These are phyloP conservation scores for Rotaria macrura DNA, from an alignment of 2,888 invertebrate species.

Conservation along the genomic window DNA sequence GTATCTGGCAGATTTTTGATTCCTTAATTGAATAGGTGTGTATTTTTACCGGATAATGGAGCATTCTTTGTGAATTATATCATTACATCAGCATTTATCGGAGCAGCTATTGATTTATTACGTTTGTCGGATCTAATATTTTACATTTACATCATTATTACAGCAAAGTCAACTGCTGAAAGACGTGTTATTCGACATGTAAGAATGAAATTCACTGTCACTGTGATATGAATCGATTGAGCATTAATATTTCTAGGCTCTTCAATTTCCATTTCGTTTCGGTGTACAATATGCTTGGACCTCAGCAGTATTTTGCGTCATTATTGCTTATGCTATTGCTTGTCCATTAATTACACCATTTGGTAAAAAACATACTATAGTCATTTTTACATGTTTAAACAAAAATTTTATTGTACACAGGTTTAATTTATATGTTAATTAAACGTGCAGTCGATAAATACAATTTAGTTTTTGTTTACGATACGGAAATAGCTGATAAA, in stretches of 20 bases:
- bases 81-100: conserved; percentile 81
- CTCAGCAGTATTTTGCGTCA: conserved; percentile 74
- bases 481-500: conserved; percentile 68
- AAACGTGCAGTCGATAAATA: conserved; percentile 89
- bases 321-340: conserved; percentile 76
- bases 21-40: conserved; percentile 54
- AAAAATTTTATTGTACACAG: conserved; percentile 39
- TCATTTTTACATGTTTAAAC: no score
- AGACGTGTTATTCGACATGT: conserved; percentile 50
- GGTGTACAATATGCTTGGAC: conserved; percentile 92
- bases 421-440: conserved; percentile 69
- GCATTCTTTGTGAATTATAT: conserved; percentile 93
- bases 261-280: conserved; percentile 44
- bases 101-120: conserved; percentile 75
- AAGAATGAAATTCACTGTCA: conserved; percentile 36
- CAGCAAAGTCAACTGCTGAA: conserved; percentile 56
- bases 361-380: conserved; percentile 53
- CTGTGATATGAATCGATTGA: background rate
- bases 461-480: conserved; percentile 86
- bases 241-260: background rate
- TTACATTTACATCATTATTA: conserved; percentile 69
- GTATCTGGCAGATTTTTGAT: no score
- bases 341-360: conserved; percentile 87
- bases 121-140: conserved; percentile 81
- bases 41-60: conserved; percentile 85